Evolutionary conservation across 2,113 vertebrate genomes (phyloP), one percentile per base, ranked within the genome.

Genomic region (Ophthalmolycus amberensis): DNA sequence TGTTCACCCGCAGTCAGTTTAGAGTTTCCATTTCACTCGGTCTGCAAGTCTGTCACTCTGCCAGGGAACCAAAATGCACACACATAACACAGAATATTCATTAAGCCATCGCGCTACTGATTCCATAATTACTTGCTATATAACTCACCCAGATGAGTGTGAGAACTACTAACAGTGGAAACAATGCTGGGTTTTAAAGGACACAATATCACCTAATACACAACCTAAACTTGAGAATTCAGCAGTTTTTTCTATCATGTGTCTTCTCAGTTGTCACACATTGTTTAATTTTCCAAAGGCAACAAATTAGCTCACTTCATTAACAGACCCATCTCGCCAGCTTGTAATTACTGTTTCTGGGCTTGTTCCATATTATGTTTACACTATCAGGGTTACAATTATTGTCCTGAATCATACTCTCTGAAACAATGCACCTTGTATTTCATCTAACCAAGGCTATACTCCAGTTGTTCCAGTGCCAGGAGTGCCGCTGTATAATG

Each of bases 331-430:
- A 79, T 89, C 79, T 69, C 67, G 82, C 88, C 82, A 87, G 84
- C 82, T 81, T 84, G 77, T 90, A 87, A 92, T 93, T 89, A 89
- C 80, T 77, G 71, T 90, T 88, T 69, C 73, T 90, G 87, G 84
- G 84, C 73, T 89, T 79, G 87, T 86, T 94, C 80, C 84, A 85
- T 83, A 83, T 82, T 87, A 79, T 84, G 73, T 77, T 89, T 71
- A 78, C 82, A 64, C 71, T 86, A 70, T 75, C 14, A n/a, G 81
- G 86, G 67, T 79, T 78, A 46, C 82, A 87, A 88, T 91, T 89
- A 87, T 88, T 87, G 77, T 77, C 42, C 67, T 74, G 68, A 79
- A 77, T 85, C 70, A 50, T 52, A 62, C 3, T 81, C 58, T 73
- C 20, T 77, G n/a, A 79, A 82, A 84, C 78, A 34, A 18, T 66